Percentiles rank a stretch among this genome's conserved stretches.
Conservation (phyloP, 2,113 vertebrate species). For the Cyphomyrus plagiostoma region DNA sequence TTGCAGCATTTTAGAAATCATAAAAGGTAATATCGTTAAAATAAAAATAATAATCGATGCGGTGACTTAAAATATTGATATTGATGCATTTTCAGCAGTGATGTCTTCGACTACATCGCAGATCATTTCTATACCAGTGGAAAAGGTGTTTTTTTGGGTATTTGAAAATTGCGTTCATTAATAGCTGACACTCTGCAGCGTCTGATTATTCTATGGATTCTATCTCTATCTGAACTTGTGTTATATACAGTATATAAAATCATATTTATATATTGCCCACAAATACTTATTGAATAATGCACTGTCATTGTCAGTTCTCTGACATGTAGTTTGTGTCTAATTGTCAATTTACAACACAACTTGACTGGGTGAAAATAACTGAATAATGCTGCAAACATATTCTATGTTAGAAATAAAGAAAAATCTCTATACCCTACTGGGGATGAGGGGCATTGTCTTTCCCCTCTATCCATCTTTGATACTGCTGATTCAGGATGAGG, state of each 20-base stretch:
- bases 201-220: not conserved
- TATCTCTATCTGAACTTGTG: not conserved
- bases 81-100: too few relatives aligned
- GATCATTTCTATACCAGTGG: not conserved
- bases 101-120: too few relatives aligned
- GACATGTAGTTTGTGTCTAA: not conserved
- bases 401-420: not conserved
- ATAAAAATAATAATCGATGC: too few relatives aligned
- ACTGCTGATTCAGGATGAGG: not conserved
- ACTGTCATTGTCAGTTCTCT: not conserved
- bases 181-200: not conserved
- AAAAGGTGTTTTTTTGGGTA: not conserved
- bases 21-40: too few relatives aligned
- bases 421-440: not conserved
- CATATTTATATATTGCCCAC: not conserved
- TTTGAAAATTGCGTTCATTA: not conserved
- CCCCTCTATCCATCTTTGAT: not conserved
- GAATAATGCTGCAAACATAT: not conserved
- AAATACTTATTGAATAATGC: not conserved
- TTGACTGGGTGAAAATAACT: not conserved
- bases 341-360: too few relatives aligned
- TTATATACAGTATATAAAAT: not conserved
- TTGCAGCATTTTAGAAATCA: too few relatives aligned
- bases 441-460: not conserved
- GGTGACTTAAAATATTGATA: too few relatives aligned